These are phyloP conservation scores for Drosophila elegans DNA, from an alignment of 1,140 invertebrate species.

Conservation along the genomic window DNA sequence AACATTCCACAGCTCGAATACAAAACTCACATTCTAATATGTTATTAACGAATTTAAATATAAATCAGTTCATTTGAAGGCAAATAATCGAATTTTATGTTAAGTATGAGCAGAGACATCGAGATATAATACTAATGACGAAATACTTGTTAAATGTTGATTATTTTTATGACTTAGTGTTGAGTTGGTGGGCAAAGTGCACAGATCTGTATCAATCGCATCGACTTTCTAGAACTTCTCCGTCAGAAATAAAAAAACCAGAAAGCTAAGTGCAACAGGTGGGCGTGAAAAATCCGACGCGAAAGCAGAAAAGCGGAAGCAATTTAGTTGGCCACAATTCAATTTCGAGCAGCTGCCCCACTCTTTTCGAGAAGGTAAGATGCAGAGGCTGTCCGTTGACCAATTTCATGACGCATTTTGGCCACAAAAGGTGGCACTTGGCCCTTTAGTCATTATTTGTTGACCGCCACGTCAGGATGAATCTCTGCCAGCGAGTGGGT, in stretches of 20 bases:
- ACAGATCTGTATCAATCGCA: conserved; percentile 8
- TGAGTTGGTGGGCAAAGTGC: conserved; percentile 42
- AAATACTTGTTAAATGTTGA: conserved; percentile 4
- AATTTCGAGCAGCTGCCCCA: conserved; percentile 28
- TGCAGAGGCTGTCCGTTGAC: not conserved
- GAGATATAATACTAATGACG: conserved; percentile 10
- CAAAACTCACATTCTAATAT: not conserved
- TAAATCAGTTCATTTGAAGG: no score
- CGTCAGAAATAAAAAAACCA: not conserved
- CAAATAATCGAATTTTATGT: no score
- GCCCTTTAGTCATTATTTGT: conserved; percentile 5
- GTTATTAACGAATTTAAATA: not conserved
- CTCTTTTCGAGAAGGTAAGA: not conserved
- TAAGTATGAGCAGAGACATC: not conserved
- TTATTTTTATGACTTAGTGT: not conserved
- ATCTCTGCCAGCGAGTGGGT: conserved; percentile 23
- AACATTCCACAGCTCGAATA: conserved; percentile 16
- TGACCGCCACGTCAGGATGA: conserved; percentile 4
- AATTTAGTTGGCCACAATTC: conserved; percentile 28
- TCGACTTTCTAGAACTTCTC: conserved; percentile 6
- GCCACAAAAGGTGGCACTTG: not conserved
- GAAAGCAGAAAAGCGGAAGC: conserved; percentile 19
- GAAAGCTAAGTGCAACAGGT: conserved; percentile 55
- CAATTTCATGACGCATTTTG: conserved; percentile 15
- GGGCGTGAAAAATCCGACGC: conserved; percentile 5